Evolutionary conservation across 2,888 invertebrate species (phyloP).

Genomic region (Eupithecia centaureata): DNA sequence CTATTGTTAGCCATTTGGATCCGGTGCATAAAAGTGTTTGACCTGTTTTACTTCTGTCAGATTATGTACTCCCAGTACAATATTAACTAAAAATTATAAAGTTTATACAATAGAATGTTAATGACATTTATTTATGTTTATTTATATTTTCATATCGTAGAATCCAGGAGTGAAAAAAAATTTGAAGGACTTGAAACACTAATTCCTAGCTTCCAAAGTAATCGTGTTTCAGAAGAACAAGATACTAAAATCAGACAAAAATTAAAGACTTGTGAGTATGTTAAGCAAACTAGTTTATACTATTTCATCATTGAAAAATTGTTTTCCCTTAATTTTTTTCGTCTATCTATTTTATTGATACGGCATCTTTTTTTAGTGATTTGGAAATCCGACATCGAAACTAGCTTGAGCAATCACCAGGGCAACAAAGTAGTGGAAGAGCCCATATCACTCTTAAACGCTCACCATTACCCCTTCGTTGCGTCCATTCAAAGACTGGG

Average conservation of each 20-base stretch:
- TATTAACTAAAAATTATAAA: constrained; percentile 31
- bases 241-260: neutral
- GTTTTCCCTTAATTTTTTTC: too few species aligned
- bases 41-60: constrained; percentile 13
- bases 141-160: constrained; percentile 27
- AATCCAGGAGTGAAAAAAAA: constrained; percentile 16
- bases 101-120: constrained; percentile 26
- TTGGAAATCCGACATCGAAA: constrained; percentile 40
- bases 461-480: constrained; percentile 61
- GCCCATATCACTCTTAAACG: constrained; percentile 38
- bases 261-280: neutral
- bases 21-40: constrained; percentile 10
- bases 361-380: constrained; percentile 30
- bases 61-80: constrained; percentile 36
- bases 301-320: neutral
- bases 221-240: neutral
- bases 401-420: constrained; percentile 42
- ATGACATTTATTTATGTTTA: constrained; percentile 18
- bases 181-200: neutral
- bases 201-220: neutral
- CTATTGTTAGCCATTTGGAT: constrained; percentile 18
- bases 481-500: constrained; percentile 71
- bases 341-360: neutral
- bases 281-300: neutral
- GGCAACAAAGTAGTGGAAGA: constrained; percentile 40